phyloP scores from a whole-genome alignment of 2,797 vertebrate species.

The Vespertilio murinus region DNA sequence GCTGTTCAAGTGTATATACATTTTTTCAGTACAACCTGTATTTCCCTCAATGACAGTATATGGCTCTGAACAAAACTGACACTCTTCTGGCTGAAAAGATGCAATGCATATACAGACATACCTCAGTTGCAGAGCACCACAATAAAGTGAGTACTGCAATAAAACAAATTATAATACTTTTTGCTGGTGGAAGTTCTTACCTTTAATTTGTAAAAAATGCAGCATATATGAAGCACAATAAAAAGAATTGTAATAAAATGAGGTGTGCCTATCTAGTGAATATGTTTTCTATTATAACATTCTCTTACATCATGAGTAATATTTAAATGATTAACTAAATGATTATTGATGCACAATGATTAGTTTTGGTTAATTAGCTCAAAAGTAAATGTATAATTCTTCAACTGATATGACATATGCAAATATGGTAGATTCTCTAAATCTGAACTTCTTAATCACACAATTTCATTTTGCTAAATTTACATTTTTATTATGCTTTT shows the following conservation, averaged over 20 bases:
- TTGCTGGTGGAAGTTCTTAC: neutral
- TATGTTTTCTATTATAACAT: slow-evolving; percentile 11
- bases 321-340: slow-evolving; percentile 43
- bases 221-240: neutral
- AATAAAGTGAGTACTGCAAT: neutral
- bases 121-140: neutral
- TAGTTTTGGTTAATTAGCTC: slow-evolving; percentile 43
- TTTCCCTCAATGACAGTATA: neutral
- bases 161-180: neutral
- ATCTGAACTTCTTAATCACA: neutral
- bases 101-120: neutral
- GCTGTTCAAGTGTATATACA: neutral
- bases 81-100: neutral
- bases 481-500: slow-evolving; percentile 69
- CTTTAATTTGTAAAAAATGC: neutral
- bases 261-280: neutral
- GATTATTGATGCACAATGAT: slow-evolving; percentile 41
- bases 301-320: slow-evolving; percentile 24
- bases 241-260: neutral
- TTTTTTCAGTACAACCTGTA: neutral
- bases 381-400: slow-evolving; percentile 57
- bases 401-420: slow-evolving; percentile 21
- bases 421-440: slow-evolving; percentile 48
- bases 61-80: slow-evolving; percentile 7
- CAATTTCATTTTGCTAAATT: slow-evolving; percentile 64